These are phyloP conservation scores for Charanyca ferruginea DNA, from an alignment of 2,888 invertebrate species.

Conservation along the genomic window DNA sequence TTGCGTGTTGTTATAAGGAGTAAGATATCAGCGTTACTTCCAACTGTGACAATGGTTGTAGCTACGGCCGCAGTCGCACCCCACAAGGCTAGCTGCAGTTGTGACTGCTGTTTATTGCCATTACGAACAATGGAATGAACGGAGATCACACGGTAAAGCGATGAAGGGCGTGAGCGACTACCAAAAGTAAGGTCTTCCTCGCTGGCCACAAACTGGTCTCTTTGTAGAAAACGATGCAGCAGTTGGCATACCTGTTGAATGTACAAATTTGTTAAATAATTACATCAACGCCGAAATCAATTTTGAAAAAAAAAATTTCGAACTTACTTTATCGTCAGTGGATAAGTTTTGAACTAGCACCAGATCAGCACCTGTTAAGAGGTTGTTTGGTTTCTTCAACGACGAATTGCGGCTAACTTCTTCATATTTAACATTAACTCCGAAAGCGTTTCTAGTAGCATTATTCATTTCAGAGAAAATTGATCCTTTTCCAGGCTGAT, in stretches of 20 bases:
- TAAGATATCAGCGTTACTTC: conserved; percentile 54
- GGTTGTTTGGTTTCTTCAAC: conserved; percentile 18
- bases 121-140: conserved; percentile 24
- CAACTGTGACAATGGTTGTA: conserved; percentile 54
- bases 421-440: conserved; percentile 53
- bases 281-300: background rate
- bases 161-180: conserved; percentile 3
- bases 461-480: conserved; percentile 54
- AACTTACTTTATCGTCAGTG: conserved; percentile 56
- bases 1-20: conserved; percentile 51
- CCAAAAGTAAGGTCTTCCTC: conserved; percentile 32
- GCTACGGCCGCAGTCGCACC: conserved; percentile 20
- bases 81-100: conserved; percentile 60
- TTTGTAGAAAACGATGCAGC: conserved; percentile 33
- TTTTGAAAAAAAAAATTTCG: background rate
- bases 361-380: conserved; percentile 51
- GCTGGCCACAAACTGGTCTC: conserved; percentile 50
- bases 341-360: conserved; percentile 62
- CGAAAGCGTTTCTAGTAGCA: conserved; percentile 29
- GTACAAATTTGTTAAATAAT: background rate
- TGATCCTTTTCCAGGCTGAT: conserved; percentile 14
- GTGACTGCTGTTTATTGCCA: conserved; percentile 22
- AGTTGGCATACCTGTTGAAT: conserved; percentile 43
- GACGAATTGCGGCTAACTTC: conserved; percentile 29
- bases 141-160: conserved; percentile 47